Evolutionary conservation across 2,888 invertebrate genomes (phyloP).

Genomic region (Eurois occulta): DNA sequence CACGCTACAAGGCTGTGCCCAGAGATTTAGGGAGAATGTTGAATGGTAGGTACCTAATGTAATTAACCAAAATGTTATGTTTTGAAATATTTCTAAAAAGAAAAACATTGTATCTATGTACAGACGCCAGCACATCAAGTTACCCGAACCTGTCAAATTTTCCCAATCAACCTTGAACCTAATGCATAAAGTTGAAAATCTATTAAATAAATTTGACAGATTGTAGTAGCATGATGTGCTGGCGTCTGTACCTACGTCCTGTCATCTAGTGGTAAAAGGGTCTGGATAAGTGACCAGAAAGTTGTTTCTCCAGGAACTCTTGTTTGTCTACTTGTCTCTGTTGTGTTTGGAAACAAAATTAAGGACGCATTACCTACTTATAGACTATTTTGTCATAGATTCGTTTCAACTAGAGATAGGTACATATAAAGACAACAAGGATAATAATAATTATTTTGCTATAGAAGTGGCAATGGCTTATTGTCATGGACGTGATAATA

Average conservation of each 20-base stretch:
- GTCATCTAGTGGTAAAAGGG: neutral
- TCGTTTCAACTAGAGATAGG: neutral
- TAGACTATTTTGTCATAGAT: neutral
- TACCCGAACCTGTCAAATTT: no score
- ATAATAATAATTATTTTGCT: slow-evolving; percentile 33
- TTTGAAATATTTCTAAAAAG: neutral
- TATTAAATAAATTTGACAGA: no score
- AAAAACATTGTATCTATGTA: neutral
- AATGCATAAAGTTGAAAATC: no score
- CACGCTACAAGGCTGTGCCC: slow-evolving; percentile 11
- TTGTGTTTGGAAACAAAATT: neutral
- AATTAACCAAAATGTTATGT: neutral
- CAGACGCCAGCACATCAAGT: no score
- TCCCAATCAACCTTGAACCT: no score
- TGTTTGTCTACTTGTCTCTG: neutral
- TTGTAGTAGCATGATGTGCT: no score
- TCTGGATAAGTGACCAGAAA: no score
- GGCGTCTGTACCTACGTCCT: neutral
- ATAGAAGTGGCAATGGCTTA: slow-evolving; percentile 37
- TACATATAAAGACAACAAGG: slow-evolving; percentile 11
- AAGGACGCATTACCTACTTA: neutral
- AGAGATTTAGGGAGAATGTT: slow-evolving; percentile 3
- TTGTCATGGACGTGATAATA: slow-evolving; percentile 52
- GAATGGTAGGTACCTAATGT: neutral
- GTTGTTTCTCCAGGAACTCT: neutral